Percentiles rank a stretch among this genome's conserved stretches.
Conservation (phyloP, 2,797 vertebrate genomes). For the Tadarida brasiliensis region DNA sequence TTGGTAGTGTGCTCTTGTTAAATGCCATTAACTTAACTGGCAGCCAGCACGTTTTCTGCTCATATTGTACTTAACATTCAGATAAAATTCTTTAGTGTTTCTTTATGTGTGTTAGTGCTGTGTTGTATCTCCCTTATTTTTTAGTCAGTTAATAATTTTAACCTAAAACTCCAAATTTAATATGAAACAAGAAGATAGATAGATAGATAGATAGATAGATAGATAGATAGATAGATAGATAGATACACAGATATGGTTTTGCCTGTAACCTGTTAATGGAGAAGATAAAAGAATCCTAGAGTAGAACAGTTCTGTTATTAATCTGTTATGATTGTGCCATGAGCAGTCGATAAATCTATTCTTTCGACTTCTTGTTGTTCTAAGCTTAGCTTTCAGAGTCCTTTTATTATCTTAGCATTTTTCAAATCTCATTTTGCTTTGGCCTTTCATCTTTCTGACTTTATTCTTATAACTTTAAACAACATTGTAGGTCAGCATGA, state of each 20-base stretch:
- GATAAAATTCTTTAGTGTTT: background rate
- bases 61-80: background rate
- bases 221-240: background rate
- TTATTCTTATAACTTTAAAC: conserved; percentile 37
- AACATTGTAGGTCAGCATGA: background rate
- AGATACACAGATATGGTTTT: background rate
- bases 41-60: background rate
- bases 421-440: conserved; percentile 41
- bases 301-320: background rate
- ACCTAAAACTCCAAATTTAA: background rate
- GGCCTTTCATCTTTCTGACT: conserved; percentile 33
- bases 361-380: background rate
- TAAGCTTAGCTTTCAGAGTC: background rate
- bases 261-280: background rate
- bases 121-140: background rate
- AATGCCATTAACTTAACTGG: background rate
- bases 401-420: conserved; percentile 28
- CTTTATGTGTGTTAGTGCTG: background rate
- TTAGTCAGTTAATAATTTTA: conserved; percentile 46
- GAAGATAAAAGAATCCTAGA: background rate
- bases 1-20: background rate
- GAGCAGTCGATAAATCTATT: background rate
- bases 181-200: background rate
- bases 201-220: background rate
- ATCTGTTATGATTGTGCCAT: background rate